Conservation (phyloP, 1,140 invertebrate species). For the Sipha flava region DNA sequence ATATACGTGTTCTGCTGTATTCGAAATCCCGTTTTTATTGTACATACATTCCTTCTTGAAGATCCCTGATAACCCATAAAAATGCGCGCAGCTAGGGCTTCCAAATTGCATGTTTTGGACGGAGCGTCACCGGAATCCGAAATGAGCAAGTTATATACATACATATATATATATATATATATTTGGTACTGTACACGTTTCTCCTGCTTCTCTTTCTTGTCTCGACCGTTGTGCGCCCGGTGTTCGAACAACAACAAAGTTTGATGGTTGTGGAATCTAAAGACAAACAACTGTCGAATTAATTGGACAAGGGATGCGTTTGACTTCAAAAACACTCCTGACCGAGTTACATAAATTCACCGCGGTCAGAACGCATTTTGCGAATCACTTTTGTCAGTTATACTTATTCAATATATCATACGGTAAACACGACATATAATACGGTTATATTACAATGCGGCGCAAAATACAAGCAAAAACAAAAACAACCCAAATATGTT, state of each 20-base stretch:
- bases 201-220: neutral
- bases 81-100: constrained; percentile 7
- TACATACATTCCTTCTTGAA: neutral
- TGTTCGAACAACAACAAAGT: constrained; percentile 13
- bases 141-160: neutral
- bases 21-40: constrained; percentile 16
- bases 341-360: neutral
- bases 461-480: too few species aligned
- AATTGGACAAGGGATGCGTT: neutral
- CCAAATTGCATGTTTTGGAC: constrained; percentile 23
- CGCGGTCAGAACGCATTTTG: too few species aligned
- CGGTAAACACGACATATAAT: too few species aligned
- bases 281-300: constrained; percentile 25
- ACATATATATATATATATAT: neutral
- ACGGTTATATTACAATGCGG: too few species aligned
- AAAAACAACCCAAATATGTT: too few species aligned
- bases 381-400: too few species aligned
- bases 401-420: too few species aligned
- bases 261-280: neutral
- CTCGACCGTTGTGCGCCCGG: neutral
- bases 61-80: constrained; percentile 24
- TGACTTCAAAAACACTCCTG: neutral
- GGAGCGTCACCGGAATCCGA: constrained; percentile 9
- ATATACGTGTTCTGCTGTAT: neutral
- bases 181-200: too few species aligned